Conservation (phyloP, 2,113 vertebrate species). For the Aphelocoma coerulescens region DNA sequence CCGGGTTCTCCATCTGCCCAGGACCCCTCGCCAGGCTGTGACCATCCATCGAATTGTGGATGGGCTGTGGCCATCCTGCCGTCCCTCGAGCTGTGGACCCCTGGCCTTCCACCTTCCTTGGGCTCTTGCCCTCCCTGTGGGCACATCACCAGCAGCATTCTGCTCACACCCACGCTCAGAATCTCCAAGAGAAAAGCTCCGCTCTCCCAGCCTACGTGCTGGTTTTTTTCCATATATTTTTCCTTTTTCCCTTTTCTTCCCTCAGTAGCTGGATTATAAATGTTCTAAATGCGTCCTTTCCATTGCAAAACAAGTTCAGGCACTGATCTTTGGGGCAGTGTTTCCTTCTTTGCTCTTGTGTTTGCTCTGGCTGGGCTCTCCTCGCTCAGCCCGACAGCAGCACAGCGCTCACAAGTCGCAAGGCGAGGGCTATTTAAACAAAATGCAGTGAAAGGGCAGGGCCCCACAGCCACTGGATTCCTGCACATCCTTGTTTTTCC, state of each 20-base stretch:
- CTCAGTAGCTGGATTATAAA: neutral
- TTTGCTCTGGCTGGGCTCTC: conserved; percentile 38
- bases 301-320: neutral
- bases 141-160: neutral
- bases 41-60: neutral
- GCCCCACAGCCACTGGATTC: neutral
- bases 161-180: neutral
- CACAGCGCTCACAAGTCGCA: fast-evolving
- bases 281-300: neutral
- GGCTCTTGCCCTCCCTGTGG: neutral
- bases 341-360: conserved; percentile 30
- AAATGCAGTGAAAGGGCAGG: neutral
- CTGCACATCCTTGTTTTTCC: neutral
- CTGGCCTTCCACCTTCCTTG: fast-evolving
- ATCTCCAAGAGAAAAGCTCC: neutral
- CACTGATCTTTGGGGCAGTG: neutral
- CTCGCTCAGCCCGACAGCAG: neutral
- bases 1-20: fast-evolving
- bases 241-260: neutral
- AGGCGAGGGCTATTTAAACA: neutral
- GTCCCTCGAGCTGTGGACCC: too few relatives aligned
- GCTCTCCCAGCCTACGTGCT: neutral
- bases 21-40: neutral
- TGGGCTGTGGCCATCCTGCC: fast-evolving
- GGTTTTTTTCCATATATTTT: fast-evolving